Base-by-base conservation (phyloP, 2,888 invertebrate genomes). In the Hydrotaea cyrtoneurina region DNA sequence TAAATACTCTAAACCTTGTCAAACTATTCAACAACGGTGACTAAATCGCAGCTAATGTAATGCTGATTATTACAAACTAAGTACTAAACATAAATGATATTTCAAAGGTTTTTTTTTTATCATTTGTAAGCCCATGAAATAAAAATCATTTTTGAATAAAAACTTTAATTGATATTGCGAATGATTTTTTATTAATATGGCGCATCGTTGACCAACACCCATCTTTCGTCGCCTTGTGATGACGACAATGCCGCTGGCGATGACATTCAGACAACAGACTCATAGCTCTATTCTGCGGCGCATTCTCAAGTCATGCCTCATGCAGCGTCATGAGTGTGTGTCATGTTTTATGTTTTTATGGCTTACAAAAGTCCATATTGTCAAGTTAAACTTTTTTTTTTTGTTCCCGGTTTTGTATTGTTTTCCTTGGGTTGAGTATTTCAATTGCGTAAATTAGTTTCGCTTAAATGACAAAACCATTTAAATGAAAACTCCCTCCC, bases 391-490 rank as follows among this genome's bases (percentile, higher is more conserved):
- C 19, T 53, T 31, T 69, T 50, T 57, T n/a, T 78, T 66, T 74
- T 13, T 71, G 23, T 11, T 55, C 73, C 15, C 19, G 59, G 39
- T 73, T 23, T 26, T 69, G 8, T 21, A 81, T 78, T 69, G 69
- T 69, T 19, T 46, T 23, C n/a, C 39, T 23, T 69, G 43, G 15
- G 46, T 21, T 69, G 69, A 69, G 69, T 69, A 21, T 69, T 69
- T 82, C 82, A 85, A 85, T 82, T 85, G 85, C 76, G 82, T 85
- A 85, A 85, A 85, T 85, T 85, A 85, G 85, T 77, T 57, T 62
- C 77, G 78, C 76, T 79, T 74, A 82, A 82, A 82, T 82, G 82
- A 79, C 82, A 82, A 79, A 69, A 57, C 43, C 73, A 85, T 82
- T 69, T 85, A 75, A 81, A 78, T 80, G 64, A 80, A 75, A 57